Base-by-base conservation (phyloP, 2,888 invertebrate genomes). In the Tachina grossa region DNA sequence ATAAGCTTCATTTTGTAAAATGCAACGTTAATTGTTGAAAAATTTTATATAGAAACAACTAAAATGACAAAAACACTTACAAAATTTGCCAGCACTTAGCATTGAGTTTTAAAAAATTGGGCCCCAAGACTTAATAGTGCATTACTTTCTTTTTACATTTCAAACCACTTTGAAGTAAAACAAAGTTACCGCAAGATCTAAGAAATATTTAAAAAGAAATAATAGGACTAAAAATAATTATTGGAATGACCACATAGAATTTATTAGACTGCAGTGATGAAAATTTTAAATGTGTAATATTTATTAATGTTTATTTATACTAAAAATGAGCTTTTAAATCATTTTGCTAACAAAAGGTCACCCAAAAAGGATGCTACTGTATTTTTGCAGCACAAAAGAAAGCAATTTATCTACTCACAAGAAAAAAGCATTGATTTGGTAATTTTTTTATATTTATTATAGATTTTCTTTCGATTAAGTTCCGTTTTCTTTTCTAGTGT, bases 221-320 rank as follows among this genome's bases (percentile, higher is more conserved):
- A 14, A 14, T 31, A 39, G 14, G 14, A 9, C 59, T 10, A 41
- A 11, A 61, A n/a, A 11, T 61, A 19, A 61, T 9, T 16, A 2
- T 4, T 19, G 14, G 9, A 31, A n/a, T 2, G 14, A 6, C 9
- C 16, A 55, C 57, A 39, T 39, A 39, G 2, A 47, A 53, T 78
- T 59, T 69, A 51, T 51, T 53, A 55, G 61, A 79, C 61, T 63
- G 78, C 69, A 79, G 61, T 71, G 43, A 43, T 69, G 61, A 53
- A 61, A 61, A 43, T 49, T 13, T n/a, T n/a, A n/a, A n/a, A n/a
- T n/a, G n/a, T n/a, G 1, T 13, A 39, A 1, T 9, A 45, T 16
- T 51, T n/a, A 69, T 31, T 39, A 41, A 31, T 49, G 41, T 61
- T 75, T 65, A 63, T 65, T 65, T 74, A 41, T 49, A 41, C 41